These are phyloP conservation scores for Dorcus hopei DNA, from an alignment of 2,888 invertebrate genomes.

Conservation along the genomic window DNA sequence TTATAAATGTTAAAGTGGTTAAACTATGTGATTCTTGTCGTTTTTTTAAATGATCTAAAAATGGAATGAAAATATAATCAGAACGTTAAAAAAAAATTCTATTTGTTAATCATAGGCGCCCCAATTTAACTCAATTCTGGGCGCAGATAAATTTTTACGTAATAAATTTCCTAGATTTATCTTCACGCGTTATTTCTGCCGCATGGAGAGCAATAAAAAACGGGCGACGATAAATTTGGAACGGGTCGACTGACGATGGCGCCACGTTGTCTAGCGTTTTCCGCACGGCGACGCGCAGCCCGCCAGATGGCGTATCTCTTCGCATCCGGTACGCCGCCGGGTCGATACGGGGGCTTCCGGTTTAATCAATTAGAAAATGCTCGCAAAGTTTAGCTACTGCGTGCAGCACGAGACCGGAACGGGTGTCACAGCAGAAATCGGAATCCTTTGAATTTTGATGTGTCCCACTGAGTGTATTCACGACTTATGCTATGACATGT, in stretches of 20 bases:
- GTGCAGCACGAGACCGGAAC: not conserved
- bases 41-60: too few relatives aligned
- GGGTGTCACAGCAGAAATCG: not conserved
- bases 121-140: not conserved
- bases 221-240: slow-evolving; percentile 1
- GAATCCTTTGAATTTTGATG: too few relatives aligned
- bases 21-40: too few relatives aligned
- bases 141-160: not conserved
- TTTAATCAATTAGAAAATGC: slow-evolving; percentile 36
- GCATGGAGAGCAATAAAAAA: not conserved
- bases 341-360: slow-evolving; percentile 35
- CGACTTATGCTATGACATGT: too few relatives aligned
- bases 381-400: slow-evolving; percentile 10
- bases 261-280: slow-evolving; percentile 11
- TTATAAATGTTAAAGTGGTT: too few relatives aligned
- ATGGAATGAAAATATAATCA: too few relatives aligned
- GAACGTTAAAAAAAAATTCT: too few relatives aligned
- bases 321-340: slow-evolving; percentile 26
- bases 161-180: not conserved
- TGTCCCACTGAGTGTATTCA: too few relatives aligned
- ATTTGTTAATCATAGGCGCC: not conserved
- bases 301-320: slow-evolving; percentile 32
- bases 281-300: slow-evolving; percentile 19
- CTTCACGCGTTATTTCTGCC: not conserved
- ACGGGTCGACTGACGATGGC: slow-evolving; percentile 7